phyloP scores from a whole-genome alignment of 2,113 vertebrate species.

The Sylvilagus bachmani region DNA sequence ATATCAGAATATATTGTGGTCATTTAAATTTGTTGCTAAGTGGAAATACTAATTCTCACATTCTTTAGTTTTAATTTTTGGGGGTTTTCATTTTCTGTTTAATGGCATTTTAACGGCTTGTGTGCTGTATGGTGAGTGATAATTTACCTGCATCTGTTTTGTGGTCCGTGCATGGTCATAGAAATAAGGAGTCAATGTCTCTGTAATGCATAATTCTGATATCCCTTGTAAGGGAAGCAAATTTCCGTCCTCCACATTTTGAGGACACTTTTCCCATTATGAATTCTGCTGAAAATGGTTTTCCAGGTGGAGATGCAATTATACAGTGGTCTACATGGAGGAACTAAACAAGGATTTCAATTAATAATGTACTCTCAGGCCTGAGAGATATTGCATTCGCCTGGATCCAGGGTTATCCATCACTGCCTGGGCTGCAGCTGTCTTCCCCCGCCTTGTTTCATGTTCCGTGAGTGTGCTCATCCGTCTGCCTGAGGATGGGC shows the following conservation, averaged over 20 bases:
- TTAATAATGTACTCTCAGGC: conserved; percentile 83
- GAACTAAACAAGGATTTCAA: conserved; percentile 79
- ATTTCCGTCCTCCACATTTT: conserved; percentile 51
- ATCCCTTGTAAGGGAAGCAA: background rate
- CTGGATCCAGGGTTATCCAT: conserved; percentile 72
- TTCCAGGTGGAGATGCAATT: conserved; percentile 82
- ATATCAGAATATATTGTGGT: conserved; percentile 81
- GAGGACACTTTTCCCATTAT: conserved; percentile 67
- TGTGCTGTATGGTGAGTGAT: background rate
- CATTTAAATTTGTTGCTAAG: conserved; percentile 73
- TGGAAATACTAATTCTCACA: conserved; percentile 83
- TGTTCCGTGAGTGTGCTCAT: background rate
- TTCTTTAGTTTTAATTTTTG: conserved; percentile 47
- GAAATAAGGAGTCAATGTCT: background rate
- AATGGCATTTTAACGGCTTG: conserved; percentile 24
- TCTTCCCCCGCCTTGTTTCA: background rate
- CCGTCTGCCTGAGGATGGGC: background rate
- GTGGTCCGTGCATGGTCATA: background rate
- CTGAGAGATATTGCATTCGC: conserved; percentile 71
- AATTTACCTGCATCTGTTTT: background rate
- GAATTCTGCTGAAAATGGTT: conserved; percentile 80
- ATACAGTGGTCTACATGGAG: conserved; percentile 66
- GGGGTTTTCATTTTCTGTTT: conserved; percentile 40
- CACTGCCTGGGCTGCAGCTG: background rate
- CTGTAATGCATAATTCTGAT: background rate